Evolutionary conservation across 2,888 invertebrate genomes (phyloP), one percentile per base, ranked within the genome.

Genomic region (Itoplectis maculator): DNA sequence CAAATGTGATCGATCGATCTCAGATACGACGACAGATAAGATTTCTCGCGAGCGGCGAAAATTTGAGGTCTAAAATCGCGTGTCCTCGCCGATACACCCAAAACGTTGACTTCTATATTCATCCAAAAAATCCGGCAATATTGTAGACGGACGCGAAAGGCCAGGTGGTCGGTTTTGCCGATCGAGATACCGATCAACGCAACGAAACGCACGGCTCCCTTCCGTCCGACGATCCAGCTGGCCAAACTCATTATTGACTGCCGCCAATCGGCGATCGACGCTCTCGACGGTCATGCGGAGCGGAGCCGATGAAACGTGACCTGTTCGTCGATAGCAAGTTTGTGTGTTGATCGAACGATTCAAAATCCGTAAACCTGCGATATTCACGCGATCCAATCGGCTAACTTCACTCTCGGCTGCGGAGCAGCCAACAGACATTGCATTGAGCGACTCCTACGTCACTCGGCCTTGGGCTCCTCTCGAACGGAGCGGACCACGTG

Each of bases 111-210:
- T 13, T 15, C 15, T 59, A 9, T n/a, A 13, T 23, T 11, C n/a
- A 2, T 0, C 2, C 7, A 11, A n/a, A 51, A 56, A 49, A 20
- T 18, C 23, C 47, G 11, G 18, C 29, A 42, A 15, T 23, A 35
- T 0, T 23, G 35, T 0, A 11, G n/a, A 18, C 13, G 13, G 40
- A n/a, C 37, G 18, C 18, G 37, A 51, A 5, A 37, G 40, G 15
- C 15, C 47, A 20, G n/a, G 13, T 82, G 88, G 88, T 89, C 88
- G 88, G 88, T 88, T 86, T 87, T 78, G 81, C 70, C 86, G 90
- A 91, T 91, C 85, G 85, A 86, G 87, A 86, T 88, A 83, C 5
- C 29, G 29, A 63, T 79, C 83, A 91, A 92, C 90, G 91, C 83
- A 86, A 4, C 13, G 20, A 20, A 84, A 70, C 83, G 81, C 86